These are phyloP conservation scores for Atrina japonica DNA, from an alignment of 2,888 invertebrate species.

Conservation along the genomic window DNA sequence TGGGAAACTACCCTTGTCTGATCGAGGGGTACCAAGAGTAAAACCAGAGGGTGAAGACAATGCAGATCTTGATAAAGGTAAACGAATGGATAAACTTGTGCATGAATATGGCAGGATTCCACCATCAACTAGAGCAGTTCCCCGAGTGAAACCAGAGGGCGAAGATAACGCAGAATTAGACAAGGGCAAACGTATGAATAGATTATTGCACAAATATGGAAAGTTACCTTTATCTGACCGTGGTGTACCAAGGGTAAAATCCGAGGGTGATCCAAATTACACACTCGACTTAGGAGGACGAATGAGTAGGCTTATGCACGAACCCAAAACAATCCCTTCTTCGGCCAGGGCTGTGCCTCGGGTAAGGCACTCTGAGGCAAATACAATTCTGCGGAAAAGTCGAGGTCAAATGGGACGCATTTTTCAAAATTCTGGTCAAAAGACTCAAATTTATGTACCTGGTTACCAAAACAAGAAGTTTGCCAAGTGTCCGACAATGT, in stretches of 20 bases:
- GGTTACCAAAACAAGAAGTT: slow-evolving; percentile 44
- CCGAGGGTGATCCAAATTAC: slow-evolving; percentile 62
- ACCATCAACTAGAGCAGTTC: slow-evolving; percentile 51
- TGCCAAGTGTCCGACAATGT: slow-evolving; percentile 24
- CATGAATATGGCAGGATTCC: slow-evolving; percentile 59
- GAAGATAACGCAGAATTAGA: slow-evolving; percentile 62
- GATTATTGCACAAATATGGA: slow-evolving; percentile 60
- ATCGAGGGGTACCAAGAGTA: slow-evolving; percentile 58
- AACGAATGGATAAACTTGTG: slow-evolving; percentile 61
- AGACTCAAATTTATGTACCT: slow-evolving; percentile 57
- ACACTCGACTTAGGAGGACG: slow-evolving; percentile 59
- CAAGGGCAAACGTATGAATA: slow-evolving; percentile 63
- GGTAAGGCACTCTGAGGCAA: slow-evolving; percentile 61
- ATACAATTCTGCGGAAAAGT: slow-evolving; percentile 53
- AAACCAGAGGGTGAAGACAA: slow-evolving; percentile 60
- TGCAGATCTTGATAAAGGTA: slow-evolving; percentile 62
- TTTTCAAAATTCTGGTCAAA: slow-evolving; percentile 55
- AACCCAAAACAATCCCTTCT: slow-evolving; percentile 50
- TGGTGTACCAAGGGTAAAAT: slow-evolving; percentile 61
- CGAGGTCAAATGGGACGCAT: slow-evolving; percentile 63
- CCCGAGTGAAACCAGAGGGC: slow-evolving; percentile 65
- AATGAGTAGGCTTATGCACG: slow-evolving; percentile 63
- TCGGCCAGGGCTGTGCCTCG: slow-evolving; percentile 58
- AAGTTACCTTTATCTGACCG: slow-evolving; percentile 47
- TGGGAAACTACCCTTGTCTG: slow-evolving; percentile 51